These are phyloP conservation scores for Tokudaia tokunoshimensis DNA, from an alignment of 2,797 vertebrate species.

Conservation along the genomic window DNA sequence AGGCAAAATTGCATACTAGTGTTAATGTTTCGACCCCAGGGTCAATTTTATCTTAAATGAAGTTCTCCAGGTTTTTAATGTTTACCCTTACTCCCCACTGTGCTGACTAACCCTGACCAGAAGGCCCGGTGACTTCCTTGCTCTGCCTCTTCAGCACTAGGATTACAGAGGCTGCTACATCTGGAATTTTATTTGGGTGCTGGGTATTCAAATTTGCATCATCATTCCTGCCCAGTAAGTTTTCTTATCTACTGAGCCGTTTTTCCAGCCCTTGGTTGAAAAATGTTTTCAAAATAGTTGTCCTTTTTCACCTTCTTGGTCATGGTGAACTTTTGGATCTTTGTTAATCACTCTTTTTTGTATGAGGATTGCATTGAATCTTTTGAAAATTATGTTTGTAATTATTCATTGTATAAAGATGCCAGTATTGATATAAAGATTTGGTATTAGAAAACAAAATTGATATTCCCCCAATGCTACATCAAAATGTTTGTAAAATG, in stretches of 20 bases:
- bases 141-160: neutral
- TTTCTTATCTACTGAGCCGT: neutral
- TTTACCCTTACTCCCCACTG: neutral
- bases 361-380: neutral
- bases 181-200: neutral
- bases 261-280: neutral
- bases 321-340: neutral
- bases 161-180: neutral
- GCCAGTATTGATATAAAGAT: neutral
- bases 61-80: neutral
- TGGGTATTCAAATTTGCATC: neutral
- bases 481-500: conserved; percentile 19
- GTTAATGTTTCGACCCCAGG: neutral
- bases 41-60: neutral
- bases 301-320: neutral
- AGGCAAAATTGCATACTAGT: neutral
- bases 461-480: neutral
- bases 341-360: neutral
- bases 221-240: neutral
- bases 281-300: neutral
- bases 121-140: neutral
- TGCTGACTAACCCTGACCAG: neutral
- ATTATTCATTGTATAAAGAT: neutral
- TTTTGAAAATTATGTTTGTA: neutral
- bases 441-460: conserved; percentile 6